Percentiles rank a stretch among this genome's conserved stretches.
Conservation (phyloP, 35 echinoderm and acorn worm species). For the Stichopus chloronotus region DNA sequence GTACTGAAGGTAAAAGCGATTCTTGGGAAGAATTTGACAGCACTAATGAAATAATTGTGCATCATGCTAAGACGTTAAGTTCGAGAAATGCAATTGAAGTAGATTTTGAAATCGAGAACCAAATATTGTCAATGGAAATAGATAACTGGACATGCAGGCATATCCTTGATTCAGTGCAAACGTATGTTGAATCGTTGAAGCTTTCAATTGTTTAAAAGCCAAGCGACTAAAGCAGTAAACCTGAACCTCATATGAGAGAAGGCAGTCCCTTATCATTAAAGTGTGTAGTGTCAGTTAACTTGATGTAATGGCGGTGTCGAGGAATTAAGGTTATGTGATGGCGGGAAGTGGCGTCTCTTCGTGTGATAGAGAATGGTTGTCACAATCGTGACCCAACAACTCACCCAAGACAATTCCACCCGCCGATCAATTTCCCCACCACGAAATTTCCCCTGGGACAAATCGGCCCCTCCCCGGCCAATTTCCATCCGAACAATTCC, state of each 20-base stretch:
- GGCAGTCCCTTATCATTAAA: not conserved
- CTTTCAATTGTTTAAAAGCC: not conserved
- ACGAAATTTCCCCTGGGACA: too few relatives aligned
- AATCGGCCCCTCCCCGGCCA: too few relatives aligned
- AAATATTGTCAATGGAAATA: slow-evolving; percentile 28
- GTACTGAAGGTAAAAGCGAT: not conserved
- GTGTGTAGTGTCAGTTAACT: not conserved
- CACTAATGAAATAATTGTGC: not conserved
- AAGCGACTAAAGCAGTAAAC: not conserved
- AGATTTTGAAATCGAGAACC: not conserved
- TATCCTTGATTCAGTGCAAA: not conserved
- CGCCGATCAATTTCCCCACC: too few relatives aligned
- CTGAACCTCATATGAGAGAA: not conserved
- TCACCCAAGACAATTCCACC: too few relatives aligned
- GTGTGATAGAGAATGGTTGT: slow-evolving; percentile 22
- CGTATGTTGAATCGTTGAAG: not conserved
- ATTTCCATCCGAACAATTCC: too few relatives aligned
- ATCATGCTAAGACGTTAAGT: slow-evolving; percentile 9
- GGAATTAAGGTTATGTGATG: slow-evolving; percentile 6
- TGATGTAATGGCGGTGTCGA: not conserved
- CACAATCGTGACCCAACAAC: too few relatives aligned
- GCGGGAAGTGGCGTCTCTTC: not conserved
- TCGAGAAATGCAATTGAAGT: slow-evolving; percentile 24
- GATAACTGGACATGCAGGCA: slow-evolving; percentile 30
- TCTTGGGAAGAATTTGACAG: not conserved